Conservation (phyloP, 2,113 vertebrate species). For the Mesitornis unicolor region DNA sequence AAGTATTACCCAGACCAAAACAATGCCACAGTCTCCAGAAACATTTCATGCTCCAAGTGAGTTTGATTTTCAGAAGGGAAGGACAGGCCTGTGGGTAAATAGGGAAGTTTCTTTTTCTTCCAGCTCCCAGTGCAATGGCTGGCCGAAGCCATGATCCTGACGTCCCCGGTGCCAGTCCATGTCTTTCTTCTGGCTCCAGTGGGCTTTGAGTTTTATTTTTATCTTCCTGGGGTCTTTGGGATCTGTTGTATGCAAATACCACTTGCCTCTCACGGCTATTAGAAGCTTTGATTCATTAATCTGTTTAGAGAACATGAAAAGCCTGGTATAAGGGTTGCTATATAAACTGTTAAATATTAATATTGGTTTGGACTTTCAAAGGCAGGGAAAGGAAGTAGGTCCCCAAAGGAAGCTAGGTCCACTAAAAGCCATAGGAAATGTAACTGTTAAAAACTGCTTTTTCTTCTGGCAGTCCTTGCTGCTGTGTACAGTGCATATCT, state of each 20-base stretch:
- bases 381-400: neutral
- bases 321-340: neutral
- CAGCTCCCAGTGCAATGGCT: neutral
- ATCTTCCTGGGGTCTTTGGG: neutral
- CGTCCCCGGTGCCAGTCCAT: neutral
- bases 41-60: neutral
- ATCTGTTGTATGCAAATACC: neutral
- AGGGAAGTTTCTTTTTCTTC: neutral
- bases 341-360: neutral
- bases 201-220: neutral
- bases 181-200: neutral
- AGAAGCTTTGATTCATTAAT: neutral
- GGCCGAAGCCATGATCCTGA: neutral
- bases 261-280: neutral
- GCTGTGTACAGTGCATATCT: neutral
- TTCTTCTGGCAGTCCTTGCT: neutral
- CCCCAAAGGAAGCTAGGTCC: neutral
- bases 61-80: neutral
- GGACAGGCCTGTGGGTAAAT: neutral
- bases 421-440: neutral
- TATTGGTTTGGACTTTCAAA: neutral
- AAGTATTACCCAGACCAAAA: slow-evolving; percentile 3
- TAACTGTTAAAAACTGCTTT: neutral
- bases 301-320: neutral
- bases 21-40: neutral